A percentile compares a stretch with the other conserved stretches of the same genome.
Evolutionary conservation across 2,797 vertebrate genomes (phyloP).

Genomic region (Todus mexicanus): DNA sequence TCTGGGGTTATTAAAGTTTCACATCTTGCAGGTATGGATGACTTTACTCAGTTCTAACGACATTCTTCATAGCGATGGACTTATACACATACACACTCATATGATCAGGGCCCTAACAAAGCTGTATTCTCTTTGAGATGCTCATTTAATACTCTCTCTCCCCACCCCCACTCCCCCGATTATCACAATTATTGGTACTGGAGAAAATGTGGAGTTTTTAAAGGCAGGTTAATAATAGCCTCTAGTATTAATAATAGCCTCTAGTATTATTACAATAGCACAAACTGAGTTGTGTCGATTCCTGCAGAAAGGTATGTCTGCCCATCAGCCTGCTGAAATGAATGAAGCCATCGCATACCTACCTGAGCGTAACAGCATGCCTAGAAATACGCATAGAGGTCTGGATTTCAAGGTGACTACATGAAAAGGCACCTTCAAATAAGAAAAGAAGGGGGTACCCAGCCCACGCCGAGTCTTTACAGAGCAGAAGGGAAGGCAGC

Average conservation of each 20-base stretch:
- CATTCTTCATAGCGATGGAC: background rate
- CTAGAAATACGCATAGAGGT: background rate
- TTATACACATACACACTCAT: accelerated
- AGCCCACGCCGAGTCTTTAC: background rate
- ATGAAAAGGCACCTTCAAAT: background rate
- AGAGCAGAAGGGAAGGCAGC: background rate
- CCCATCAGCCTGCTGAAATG: background rate
- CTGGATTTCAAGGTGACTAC: constrained; percentile 7
- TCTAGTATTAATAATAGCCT: background rate
- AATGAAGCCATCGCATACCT: background rate
- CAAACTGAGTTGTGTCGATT: background rate
- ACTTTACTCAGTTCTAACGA: background rate
- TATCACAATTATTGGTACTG: background rate
- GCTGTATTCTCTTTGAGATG: background rate
- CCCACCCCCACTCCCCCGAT: too few relatives aligned
- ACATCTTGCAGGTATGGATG: background rate
- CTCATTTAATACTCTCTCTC: background rate
- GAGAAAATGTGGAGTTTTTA: background rate
- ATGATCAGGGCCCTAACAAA: background rate
- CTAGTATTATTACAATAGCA: background rate
- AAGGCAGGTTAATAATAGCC: background rate
- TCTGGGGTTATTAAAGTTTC: background rate
- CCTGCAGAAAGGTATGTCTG: background rate
- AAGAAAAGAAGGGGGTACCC: background rate
- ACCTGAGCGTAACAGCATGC: background rate